phyloP scores from a whole-genome alignment of 1,140 invertebrate species.

The Ceratitis capitata region DNA sequence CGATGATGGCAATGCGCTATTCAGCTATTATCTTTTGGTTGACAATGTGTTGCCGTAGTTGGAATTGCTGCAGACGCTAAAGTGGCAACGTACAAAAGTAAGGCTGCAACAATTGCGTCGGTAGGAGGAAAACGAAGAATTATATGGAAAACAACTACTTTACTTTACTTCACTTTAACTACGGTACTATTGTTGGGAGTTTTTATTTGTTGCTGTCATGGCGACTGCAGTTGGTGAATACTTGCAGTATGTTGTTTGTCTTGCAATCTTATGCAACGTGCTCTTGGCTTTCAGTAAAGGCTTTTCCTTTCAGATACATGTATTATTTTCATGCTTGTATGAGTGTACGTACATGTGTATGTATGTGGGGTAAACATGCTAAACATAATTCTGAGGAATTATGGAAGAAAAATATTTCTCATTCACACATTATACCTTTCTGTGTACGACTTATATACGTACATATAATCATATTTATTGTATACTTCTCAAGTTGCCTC shows the following conservation, averaged over 20 bases:
- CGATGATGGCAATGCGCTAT: neutral
- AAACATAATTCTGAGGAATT: neutral
- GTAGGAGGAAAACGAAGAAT: neutral
- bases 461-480: too few species aligned
- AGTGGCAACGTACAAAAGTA: neutral
- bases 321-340: too few species aligned
- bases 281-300: neutral
- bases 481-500: neutral
- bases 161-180: neutral
- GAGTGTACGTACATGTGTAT: neutral
- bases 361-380: neutral
- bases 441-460: neutral
- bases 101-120: neutral
- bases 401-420: neutral
- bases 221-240: neutral
- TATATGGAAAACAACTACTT: neutral
- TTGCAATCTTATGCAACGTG: conserved; percentile 4
- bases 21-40: neutral
- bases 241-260: neutral
- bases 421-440: neutral
- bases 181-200: neutral
- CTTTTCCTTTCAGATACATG: too few species aligned
- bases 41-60: conserved; percentile 3
- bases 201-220: neutral
- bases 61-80: neutral